Percentiles rank a stretch among this genome's conserved stretches.
Evolutionary conservation across 2,113 vertebrate genomes (phyloP).

Genomic region (Gnathonemus longibarbis): DNA sequence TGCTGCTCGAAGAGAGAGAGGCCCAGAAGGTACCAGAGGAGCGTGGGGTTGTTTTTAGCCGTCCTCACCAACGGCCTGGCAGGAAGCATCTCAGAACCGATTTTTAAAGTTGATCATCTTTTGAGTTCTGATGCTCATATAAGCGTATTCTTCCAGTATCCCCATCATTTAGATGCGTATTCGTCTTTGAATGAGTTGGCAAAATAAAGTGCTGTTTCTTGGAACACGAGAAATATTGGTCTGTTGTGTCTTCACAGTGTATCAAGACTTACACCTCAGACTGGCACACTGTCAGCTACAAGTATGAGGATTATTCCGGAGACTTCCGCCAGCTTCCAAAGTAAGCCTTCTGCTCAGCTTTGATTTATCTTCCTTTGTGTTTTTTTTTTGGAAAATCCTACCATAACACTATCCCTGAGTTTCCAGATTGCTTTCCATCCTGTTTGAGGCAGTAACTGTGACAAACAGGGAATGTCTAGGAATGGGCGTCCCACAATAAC

Average conservation of each 20-base stretch:
- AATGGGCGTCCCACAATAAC: neutral
- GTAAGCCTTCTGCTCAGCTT: constrained; percentile 54
- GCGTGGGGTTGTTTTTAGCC: neutral
- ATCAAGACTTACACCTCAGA: constrained; percentile 96
- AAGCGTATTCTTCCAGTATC: constrained; percentile 9
- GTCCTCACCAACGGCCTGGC: neutral
- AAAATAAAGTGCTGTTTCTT: neutral
- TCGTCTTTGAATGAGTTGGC: constrained; percentile 1
- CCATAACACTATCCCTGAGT: neutral
- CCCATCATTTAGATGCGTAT: constrained; percentile 30
- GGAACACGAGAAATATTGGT: neutral
- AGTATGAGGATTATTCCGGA: constrained; percentile 92
- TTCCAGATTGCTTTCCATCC: neutral
- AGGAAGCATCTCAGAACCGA: neutral
- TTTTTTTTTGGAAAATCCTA: neutral
- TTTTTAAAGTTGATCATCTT: neutral
- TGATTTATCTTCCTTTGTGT: neutral
- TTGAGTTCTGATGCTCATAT: constrained; percentile 2
- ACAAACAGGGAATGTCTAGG: neutral
- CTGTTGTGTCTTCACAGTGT: constrained; percentile 66
- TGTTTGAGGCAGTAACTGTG: neutral
- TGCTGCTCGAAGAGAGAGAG: neutral
- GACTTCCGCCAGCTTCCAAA: constrained; percentile 93
- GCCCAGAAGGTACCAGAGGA: neutral
- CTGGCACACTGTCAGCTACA: constrained; percentile 94